Percentiles rank a stretch among this genome's conserved stretches.
phyloP scores from a whole-genome alignment of 1,140 invertebrate genomes.

The Sarcophaga bullata region DNA sequence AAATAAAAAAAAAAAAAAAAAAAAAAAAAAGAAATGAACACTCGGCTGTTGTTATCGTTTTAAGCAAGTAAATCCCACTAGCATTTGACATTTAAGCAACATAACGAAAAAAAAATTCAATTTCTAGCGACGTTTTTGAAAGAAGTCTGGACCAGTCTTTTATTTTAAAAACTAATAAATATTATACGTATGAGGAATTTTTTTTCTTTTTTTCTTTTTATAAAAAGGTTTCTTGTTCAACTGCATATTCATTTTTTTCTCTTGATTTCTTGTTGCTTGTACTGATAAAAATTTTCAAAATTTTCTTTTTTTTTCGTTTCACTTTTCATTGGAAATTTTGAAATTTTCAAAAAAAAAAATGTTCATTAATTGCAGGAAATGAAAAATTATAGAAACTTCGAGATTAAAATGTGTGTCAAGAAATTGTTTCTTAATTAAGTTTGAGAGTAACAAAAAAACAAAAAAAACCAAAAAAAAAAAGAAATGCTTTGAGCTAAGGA shows the following conservation, averaged over 20 bases:
- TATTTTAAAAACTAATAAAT: background rate
- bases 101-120: background rate
- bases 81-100: background rate
- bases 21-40: too few relatives aligned
- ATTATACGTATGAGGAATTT: background rate
- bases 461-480: too few relatives aligned
- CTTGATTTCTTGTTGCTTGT: too few relatives aligned
- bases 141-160: background rate
- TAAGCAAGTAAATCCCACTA: background rate
- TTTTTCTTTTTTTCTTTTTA: background rate
- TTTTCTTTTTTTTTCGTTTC: background rate
- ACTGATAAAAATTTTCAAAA: background rate
- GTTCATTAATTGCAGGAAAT: constrained; percentile 11
- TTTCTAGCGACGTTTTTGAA: background rate
- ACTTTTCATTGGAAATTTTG: background rate
- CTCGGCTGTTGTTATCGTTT: too few relatives aligned
- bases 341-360: background rate
- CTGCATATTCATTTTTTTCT: too few relatives aligned
- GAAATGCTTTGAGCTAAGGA: too few relatives aligned
- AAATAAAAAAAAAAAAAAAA: too few relatives aligned
- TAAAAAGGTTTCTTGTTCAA: background rate
- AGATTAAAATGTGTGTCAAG: background rate
- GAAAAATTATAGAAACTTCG: background rate
- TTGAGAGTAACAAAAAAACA: too few relatives aligned
- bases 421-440: background rate